phyloP scores from a whole-genome alignment of 2,797 vertebrate genomes.

The Trichosurus vulpecula region DNA sequence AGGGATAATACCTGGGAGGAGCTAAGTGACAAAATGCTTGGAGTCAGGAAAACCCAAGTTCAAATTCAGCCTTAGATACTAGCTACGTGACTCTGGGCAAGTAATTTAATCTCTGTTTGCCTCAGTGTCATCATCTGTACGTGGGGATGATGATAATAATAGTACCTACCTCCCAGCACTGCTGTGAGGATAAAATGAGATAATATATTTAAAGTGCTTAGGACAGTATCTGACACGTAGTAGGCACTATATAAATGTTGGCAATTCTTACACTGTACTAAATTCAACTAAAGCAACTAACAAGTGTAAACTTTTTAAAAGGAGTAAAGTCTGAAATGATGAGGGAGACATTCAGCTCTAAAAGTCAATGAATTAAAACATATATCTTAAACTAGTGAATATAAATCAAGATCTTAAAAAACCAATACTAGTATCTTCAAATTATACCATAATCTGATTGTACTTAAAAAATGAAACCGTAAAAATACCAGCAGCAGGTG shows the following conservation, averaged over 20 bases:
- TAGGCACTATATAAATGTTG: neutral
- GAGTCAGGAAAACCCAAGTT: neutral
- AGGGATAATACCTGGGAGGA: neutral
- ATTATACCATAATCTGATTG: too few species aligned
- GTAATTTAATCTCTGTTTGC: neutral
- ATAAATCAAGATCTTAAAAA: neutral
- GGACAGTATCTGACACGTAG: neutral
- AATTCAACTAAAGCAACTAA: neutral
- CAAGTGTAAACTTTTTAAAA: neutral
- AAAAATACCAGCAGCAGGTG: conserved; percentile 83
- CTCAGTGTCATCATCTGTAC: neutral
- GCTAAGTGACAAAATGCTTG: neutral
- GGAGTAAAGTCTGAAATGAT: neutral
- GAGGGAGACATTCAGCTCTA: neutral
- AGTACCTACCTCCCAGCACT: neutral
- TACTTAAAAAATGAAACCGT: neutral
- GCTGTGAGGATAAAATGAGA: neutral
- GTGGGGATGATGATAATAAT: neutral
- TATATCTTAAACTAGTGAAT: neutral
- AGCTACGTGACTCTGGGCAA: neutral
- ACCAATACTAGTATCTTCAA: conserved; percentile 19
- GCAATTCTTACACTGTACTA: neutral
- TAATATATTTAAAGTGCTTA: neutral
- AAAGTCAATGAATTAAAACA: neutral
- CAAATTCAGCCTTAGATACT: neutral